Base-by-base conservation (phyloP, 2,113 vertebrate genomes). In the Arothron firmamentum region DNA sequence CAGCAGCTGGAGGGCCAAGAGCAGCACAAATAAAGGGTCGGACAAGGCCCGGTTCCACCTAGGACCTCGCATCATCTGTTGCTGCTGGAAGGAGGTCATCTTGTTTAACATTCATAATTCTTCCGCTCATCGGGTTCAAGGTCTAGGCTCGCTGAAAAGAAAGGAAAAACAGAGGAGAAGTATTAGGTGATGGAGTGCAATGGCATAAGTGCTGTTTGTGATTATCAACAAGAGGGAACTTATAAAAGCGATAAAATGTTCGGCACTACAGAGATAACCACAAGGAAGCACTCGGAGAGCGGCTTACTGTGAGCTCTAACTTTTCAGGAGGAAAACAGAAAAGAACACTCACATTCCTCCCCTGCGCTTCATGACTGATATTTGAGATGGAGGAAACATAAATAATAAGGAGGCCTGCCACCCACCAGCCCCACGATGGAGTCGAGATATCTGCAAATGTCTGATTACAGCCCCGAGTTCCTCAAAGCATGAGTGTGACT, bases 91-190 rank as follows among this genome's bases (percentile, higher is more conserved):
- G 92, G 95, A 97, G 93, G 92, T 96, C 97, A 99, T 99, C 94
- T 97, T 99, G 96, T 97, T 96, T 95, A 99, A 96, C 95, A 98
- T 97, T 97, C 96, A 99, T 99, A 97, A 95, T 99, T 99, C 93
- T 92, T 93, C 92, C 93, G 93, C 88, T 90, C 90, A 90, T 92
- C 92, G 88, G 92, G 90, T 92, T 93, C 89, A 89, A 88, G 85
- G 81, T 86, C 25, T 92, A 69, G 90, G 74, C 92, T 89, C 70
- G 86, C 87, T 88, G 78, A 11, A 73, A 89, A 62, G 70, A 78
- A 81, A 65, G 9, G 12, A 62, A n/a, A 78, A 65, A 80, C 31
- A 74, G 43, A 83, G 69, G 34, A 59, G n/a, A 49, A 2, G 23
- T 11, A 49, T 85, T 73, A 79, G 49, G 54, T 38, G 47, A 51